phyloP scores from a whole-genome alignment of 2,888 invertebrate genomes.

The Laothoe populi region DNA sequence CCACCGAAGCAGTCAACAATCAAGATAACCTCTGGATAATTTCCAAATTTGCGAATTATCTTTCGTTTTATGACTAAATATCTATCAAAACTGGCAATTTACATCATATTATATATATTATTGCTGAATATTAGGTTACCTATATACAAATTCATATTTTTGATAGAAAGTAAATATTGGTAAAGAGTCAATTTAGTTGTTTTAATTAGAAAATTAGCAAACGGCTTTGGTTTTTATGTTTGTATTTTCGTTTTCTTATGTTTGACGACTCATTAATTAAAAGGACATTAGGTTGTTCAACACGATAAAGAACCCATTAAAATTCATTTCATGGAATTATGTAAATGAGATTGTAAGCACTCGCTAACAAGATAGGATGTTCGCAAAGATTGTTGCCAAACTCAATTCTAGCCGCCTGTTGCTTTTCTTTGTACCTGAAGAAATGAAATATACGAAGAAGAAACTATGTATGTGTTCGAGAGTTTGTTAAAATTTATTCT shows the following conservation, averaged over 20 bases:
- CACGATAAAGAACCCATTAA: conserved; percentile 72
- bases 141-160: neutral
- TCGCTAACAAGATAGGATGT: conserved; percentile 67
- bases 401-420: conserved; percentile 68
- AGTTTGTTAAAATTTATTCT: too few species aligned
- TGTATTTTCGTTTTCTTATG: neutral
- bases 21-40: too few species aligned
- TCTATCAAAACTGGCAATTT: too few species aligned
- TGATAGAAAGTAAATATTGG: neutral
- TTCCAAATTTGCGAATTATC: too few species aligned
- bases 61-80: too few species aligned
- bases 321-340: conserved; percentile 76
- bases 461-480: neutral
- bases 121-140: too few species aligned
- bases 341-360: conserved; percentile 74
- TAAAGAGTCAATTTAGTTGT: neutral
- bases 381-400: conserved; percentile 72
- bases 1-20: too few species aligned
- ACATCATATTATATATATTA: too few species aligned
- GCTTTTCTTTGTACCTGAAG: conserved; percentile 51
- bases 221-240: neutral
- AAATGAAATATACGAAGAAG: neutral
- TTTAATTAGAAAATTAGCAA: neutral
- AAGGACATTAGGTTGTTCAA: conserved; percentile 68
- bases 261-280: conserved; percentile 30